phyloP scores from a whole-genome alignment of 2,113 vertebrate species.

The Rallus limicola region DNA sequence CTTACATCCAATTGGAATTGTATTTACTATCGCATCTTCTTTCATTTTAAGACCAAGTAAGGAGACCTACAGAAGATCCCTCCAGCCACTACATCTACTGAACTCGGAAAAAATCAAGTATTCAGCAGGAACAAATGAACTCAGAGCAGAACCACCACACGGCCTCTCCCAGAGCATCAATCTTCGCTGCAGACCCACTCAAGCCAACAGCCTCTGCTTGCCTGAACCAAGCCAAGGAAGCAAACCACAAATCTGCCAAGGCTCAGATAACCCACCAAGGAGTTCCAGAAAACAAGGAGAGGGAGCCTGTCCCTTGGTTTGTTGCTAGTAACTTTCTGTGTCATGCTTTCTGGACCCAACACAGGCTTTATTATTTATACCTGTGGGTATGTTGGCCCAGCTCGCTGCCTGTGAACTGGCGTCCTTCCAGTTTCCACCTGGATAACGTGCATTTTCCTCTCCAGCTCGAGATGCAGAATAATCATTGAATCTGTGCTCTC shows the following conservation, averaged over 20 bases:
- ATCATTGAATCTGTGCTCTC: not conserved
- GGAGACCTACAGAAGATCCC: not conserved
- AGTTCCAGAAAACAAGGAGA: not conserved
- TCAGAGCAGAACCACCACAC: not conserved
- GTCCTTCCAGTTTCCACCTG: not conserved
- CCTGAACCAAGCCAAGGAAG: not conserved
- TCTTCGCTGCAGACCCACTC: not conserved
- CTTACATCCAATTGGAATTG: not conserved
- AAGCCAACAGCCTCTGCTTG: not conserved
- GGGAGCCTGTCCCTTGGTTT: not conserved
- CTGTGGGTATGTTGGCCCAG: not conserved
- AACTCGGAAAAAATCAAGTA: not conserved
- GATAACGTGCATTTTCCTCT: not conserved
- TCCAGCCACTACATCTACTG: not conserved
- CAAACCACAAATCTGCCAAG: not conserved
- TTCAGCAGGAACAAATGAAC: not conserved
- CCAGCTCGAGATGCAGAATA: rapidly evolving
- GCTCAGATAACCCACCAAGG: not conserved
- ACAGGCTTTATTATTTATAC: not conserved
- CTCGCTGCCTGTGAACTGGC: rapidly evolving
- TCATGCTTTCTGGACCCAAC: not conserved
- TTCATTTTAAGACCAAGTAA: not conserved
- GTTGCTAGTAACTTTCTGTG: not conserved
- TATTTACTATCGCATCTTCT: not conserved
- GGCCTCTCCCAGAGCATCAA: not conserved